Evolutionary conservation across 2,888 invertebrate genomes (phyloP), one percentile per base, ranked within the genome.

Genomic region (Eupithecia centaureata): DNA sequence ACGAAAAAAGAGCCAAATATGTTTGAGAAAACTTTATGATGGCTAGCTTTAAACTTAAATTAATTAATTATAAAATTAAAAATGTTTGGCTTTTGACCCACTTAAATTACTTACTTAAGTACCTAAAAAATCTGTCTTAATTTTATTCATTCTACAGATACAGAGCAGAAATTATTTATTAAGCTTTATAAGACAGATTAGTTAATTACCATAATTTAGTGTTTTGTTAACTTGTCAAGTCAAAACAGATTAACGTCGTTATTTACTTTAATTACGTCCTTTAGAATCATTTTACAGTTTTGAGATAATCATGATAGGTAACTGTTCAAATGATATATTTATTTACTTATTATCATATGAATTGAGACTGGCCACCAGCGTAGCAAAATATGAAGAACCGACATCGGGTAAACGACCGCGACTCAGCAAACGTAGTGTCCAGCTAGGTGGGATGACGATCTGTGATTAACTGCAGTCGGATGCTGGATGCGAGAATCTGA

Each of bases 181-280:
- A 4, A 25, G 5, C 51, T 25, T 25, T 42, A 18, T 18, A 8
- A 42, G 51, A 4, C 5, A 18, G 25, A 33, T 47, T 30, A 8
- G 25, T 52, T 8, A 61, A 32, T 15, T 22, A 15, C 8, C n/a
- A 35, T 27, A 52, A 2, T 56, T 38, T n/a, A n/a, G n/a, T 28
- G 35, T 15, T 30, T 18, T n/a, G 54, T 28, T 38, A 35, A 30
- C 62, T 52, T 67, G 59, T 67, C 58, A 67, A 59, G 13, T 63
- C 33, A 15, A 25, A 62, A 38, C 30, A 64, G n/a, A 33, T 67
- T 47, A 22, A 47, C 51, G 28, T 10, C 57, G 30, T 47, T 32
- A 57, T 47, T 61, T 57, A 38, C 33, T 35, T n/a, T 60, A 58
- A 64, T 68, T 64, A 68, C 57, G 38, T 47, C 1, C 12, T 68